A percentile compares a stretch with the other conserved stretches of the same genome.
phyloP scores from a whole-genome alignment of 2,113 vertebrate genomes.

The Gadus chalcogrammus region DNA sequence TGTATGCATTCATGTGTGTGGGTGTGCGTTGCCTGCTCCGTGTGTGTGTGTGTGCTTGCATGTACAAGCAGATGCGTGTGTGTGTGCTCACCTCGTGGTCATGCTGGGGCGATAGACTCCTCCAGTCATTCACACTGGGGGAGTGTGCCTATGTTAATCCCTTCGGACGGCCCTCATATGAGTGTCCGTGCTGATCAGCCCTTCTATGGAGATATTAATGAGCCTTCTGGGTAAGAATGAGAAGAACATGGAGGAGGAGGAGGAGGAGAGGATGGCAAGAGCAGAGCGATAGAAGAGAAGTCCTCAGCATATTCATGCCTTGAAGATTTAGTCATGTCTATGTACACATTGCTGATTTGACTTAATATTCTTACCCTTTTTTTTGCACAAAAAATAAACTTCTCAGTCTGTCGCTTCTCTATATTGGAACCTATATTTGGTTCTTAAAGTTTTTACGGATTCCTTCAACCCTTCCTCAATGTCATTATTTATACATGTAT shows the following conservation, averaged over 20 bases:
- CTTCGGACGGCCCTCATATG: conserved; percentile 80
- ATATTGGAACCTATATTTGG: too few species aligned
- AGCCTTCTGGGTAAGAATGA: conserved; percentile 57
- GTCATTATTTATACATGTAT: too few species aligned
- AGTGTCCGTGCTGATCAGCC: conserved; percentile 81
- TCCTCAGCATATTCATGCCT: background rate
- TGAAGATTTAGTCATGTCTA: conserved; percentile 35
- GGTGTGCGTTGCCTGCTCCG: conserved; percentile 40
- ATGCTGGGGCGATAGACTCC: conserved; percentile 76
- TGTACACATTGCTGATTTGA: conserved; percentile 11
- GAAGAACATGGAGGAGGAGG: conserved; percentile 14
- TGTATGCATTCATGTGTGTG: conserved; percentile 49
- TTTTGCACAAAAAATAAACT: too few species aligned
- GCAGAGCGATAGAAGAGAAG: conserved; percentile 38
- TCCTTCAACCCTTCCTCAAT: too few species aligned
- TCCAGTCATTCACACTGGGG: conserved; percentile 82
- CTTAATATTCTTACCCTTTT: too few species aligned
- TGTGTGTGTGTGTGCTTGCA: conserved; percentile 4
- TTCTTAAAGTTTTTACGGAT: too few species aligned
- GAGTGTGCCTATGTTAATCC: conserved; percentile 77
- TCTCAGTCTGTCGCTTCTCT: too few species aligned
- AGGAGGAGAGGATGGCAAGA: conserved; percentile 24
- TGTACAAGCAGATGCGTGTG: conserved; percentile 50
- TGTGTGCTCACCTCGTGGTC: conserved; percentile 51
- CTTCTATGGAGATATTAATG: conserved; percentile 63